Conservation (phyloP, 2,888 invertebrate species). For the Cephus pulcher region DNA sequence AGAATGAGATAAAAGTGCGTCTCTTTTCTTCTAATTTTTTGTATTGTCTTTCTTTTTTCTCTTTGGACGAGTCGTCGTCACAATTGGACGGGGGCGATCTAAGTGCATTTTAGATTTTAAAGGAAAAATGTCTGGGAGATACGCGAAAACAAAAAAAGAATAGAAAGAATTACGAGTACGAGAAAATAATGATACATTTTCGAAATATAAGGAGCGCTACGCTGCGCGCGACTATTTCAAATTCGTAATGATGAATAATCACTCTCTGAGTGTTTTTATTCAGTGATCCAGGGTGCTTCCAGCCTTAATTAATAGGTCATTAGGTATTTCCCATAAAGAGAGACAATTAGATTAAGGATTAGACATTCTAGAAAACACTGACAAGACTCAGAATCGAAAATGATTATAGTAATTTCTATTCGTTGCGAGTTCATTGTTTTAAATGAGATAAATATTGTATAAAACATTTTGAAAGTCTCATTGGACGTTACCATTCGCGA, state of each 20-base stretch:
- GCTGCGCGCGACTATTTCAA: neutral
- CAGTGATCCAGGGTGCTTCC: slow-evolving; percentile 64
- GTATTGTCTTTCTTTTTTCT: neutral
- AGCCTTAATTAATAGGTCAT: slow-evolving; percentile 32
- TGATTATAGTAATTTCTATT: neutral
- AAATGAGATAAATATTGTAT: slow-evolving; percentile 11
- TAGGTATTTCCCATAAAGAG: slow-evolving; percentile 29
- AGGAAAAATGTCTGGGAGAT: neutral
- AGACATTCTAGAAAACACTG: slow-evolving; percentile 25
- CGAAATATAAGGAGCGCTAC: neutral
- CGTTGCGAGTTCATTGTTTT: neutral
- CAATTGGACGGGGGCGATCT: neutral
- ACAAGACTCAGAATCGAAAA: slow-evolving; percentile 37
- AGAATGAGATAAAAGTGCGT: slow-evolving; percentile 2
- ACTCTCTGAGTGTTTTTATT: slow-evolving; percentile 28
- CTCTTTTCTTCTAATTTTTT: slow-evolving; percentile 1
- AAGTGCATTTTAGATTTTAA: neutral
- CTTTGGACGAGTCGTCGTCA: neutral
- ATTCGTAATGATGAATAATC: neutral
- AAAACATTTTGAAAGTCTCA: slow-evolving; percentile 6
- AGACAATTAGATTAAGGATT: slow-evolving; percentile 11
- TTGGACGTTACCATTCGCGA: neutral
- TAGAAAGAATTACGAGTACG: neutral
- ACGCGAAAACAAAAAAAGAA: neutral
- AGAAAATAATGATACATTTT: neutral